Percentiles rank a stretch among this genome's conserved stretches.
phyloP scores from a whole-genome alignment of 2,797 vertebrate species.

The Sebastes nivosus region DNA sequence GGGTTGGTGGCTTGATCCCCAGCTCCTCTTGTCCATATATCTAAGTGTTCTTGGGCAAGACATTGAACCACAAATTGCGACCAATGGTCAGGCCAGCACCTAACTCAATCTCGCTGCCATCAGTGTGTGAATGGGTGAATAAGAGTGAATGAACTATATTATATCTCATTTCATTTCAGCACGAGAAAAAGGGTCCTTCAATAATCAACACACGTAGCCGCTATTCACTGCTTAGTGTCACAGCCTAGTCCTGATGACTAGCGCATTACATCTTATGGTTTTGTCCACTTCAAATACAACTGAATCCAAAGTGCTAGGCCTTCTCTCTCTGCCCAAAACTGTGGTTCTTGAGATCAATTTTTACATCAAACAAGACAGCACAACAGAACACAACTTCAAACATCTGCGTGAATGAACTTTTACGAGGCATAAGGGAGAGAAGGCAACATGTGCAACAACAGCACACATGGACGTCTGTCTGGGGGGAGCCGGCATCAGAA shows the following conservation, averaged over 20 bases:
- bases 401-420: slow-evolving; percentile 62
- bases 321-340: background rate
- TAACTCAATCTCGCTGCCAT: background rate
- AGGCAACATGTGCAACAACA: slow-evolving; percentile 73
- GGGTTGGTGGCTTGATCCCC: background rate
- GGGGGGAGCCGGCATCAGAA: slow-evolving; percentile 60
- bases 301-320: background rate
- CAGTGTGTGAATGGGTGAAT: background rate
- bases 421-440: slow-evolving; percentile 34
- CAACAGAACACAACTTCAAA: slow-evolving; percentile 50
- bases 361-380: slow-evolving; percentile 20
- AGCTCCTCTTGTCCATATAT: background rate
- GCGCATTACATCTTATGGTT: background rate
- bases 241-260: background rate
- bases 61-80: background rate
- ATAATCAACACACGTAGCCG: background rate
- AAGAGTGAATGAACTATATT: background rate
- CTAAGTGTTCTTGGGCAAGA: background rate
- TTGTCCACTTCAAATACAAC: background rate
- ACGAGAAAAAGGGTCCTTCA: background rate
- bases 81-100: background rate
- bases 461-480: slow-evolving; percentile 51
- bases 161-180: background rate
- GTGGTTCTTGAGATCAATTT: slow-evolving; percentile 25
- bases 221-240: background rate